Percentiles rank a stretch among this genome's conserved stretches.
Conservation (phyloP, 2,888 invertebrate genomes). For the Tolmerus cingulatus region DNA sequence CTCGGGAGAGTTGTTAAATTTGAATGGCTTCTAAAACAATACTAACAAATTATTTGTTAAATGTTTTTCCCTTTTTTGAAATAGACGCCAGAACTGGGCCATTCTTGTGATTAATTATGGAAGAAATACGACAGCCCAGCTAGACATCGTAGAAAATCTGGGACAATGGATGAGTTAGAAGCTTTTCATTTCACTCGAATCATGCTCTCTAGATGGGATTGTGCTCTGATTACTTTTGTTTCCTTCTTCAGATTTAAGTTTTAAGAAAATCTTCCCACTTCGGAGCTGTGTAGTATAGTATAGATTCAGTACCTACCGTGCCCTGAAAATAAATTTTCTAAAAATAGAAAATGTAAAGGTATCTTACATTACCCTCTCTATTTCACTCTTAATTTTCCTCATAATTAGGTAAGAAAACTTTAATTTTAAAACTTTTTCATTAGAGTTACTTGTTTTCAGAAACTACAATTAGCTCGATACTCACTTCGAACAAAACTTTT, state of each 20-base stretch:
- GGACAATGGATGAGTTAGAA: neutral
- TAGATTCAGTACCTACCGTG: neutral
- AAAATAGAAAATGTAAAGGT: neutral
- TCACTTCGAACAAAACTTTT: neutral
- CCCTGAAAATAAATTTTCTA: neutral
- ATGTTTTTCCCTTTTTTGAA: conserved; percentile 1
- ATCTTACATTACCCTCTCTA: neutral
- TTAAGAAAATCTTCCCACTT: neutral
- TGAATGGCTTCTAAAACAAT: conserved; percentile 7
- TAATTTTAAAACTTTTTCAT: neutral
- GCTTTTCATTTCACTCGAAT: neutral
- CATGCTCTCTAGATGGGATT: neutral
- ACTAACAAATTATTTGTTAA: neutral
- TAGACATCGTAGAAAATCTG: neutral
- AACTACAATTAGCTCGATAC: neutral
- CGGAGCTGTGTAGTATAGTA: neutral
- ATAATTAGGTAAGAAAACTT: neutral
- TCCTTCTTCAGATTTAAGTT: neutral
- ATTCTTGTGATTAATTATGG: neutral
- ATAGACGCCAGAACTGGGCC: neutral
- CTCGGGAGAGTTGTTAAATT: neutral
- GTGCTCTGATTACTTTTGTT: neutral
- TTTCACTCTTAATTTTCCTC: neutral
- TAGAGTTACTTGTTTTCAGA: neutral
- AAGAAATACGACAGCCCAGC: neutral